Evolutionary conservation across 1,140 invertebrate species (phyloP).

Genomic region (Pseudomyrmex flavicornis): DNA sequence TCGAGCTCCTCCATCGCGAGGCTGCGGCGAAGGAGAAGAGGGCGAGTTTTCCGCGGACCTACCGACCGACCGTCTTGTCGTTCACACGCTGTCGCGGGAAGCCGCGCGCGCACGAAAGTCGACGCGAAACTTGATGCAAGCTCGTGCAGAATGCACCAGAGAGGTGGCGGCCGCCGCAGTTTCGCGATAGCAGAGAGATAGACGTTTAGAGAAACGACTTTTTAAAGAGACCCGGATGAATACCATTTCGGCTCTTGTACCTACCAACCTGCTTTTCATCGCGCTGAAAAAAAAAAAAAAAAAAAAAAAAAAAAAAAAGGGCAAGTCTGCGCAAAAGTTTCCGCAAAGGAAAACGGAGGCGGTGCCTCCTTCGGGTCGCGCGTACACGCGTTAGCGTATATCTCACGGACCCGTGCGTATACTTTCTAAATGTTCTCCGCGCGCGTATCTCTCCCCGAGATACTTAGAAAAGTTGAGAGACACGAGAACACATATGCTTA

Average conservation of each 20-base stretch:
- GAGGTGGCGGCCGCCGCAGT: neutral
- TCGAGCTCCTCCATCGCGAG: conserved; percentile 29
- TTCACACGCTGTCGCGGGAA: conserved; percentile 50
- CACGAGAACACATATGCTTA: neutral
- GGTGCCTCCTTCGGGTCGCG: conserved; percentile 3
- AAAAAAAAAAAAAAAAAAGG: conserved; percentile 25
- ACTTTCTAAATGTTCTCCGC: conserved; percentile 11
- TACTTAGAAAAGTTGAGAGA: neutral
- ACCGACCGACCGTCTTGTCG: conserved; percentile 62
- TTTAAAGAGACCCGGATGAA: conserved; percentile 68
- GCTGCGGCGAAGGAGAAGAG: neutral
- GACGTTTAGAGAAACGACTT: conserved; percentile 69
- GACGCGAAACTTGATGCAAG: conserved; percentile 11
- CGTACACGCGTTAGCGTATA: conserved; percentile 20
- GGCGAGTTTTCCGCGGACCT: conserved; percentile 53
- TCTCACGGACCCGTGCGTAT: conserved; percentile 17
- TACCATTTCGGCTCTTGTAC: conserved; percentile 65
- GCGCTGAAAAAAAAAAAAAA: conserved; percentile 1
- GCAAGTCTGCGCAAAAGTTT: neutral
- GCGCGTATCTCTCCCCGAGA: neutral
- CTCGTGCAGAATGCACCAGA: conserved; percentile 29
- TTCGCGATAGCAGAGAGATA: conserved; percentile 58
- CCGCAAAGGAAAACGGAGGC: conserved; percentile 25
- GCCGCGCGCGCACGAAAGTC: conserved; percentile 62
- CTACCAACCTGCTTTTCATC: conserved; percentile 57